A percentile compares a stretch with the other conserved stretches of the same genome.
These are phyloP conservation scores for Mercenaria mercenaria DNA, from an alignment of 1,140 invertebrate species.

Conservation along the genomic window DNA sequence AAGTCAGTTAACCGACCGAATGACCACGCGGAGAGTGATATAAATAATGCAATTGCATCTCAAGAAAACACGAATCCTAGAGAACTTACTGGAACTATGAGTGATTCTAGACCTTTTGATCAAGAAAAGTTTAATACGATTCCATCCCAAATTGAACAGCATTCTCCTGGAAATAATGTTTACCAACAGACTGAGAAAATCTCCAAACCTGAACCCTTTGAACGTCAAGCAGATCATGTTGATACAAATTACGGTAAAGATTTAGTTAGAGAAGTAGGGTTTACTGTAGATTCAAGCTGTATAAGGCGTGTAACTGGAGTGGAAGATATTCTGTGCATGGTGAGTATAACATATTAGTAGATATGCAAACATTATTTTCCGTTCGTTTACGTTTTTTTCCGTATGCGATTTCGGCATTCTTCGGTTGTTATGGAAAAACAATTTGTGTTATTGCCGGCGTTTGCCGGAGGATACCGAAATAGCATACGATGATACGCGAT, in stretches of 20 bases:
- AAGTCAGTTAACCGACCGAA: background rate
- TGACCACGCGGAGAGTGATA: background rate
- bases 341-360: background rate
- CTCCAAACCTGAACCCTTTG: background rate
- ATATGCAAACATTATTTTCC: background rate
- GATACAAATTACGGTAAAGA: background rate
- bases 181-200: background rate
- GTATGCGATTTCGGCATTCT: no score
- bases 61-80: background rate
- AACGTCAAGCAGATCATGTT: background rate
- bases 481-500: no score
- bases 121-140: background rate
- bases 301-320: background rate
- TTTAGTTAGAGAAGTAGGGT: background rate
- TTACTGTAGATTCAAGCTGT: background rate
- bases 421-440: no score
- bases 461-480: no score
- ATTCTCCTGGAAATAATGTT: background rate
- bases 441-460: no score
- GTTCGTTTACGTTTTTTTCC: no score
- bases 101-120: background rate
- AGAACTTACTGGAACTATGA: background rate
- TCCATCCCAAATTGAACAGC: background rate
- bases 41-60: background rate
- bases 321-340: constrained; percentile 42